A percentile compares a stretch with the other conserved stretches of the same genome.
These are phyloP conservation scores for Danionella dracula DNA, from an alignment of 2,797 vertebrate genomes.

Conservation along the genomic window DNA sequence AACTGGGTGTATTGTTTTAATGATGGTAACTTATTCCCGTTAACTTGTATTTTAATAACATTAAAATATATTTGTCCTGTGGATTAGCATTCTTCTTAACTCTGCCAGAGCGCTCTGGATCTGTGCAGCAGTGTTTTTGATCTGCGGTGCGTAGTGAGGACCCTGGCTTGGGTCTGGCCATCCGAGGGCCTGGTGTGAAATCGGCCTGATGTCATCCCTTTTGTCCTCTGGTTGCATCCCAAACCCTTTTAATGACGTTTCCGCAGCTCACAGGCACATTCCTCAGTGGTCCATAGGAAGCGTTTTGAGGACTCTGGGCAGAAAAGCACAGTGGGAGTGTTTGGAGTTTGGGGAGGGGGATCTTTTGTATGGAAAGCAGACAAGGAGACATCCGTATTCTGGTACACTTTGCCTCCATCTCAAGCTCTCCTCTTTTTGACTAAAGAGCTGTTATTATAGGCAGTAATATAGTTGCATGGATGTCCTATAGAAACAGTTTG, in stretches of 20 bases:
- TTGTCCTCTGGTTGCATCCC: constrained; percentile 96
- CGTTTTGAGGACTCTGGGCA: constrained; percentile 80
- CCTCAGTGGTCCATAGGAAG: constrained; percentile 90
- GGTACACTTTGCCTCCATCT: constrained; percentile 22
- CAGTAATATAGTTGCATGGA: not conserved
- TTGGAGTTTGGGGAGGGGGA: constrained; percentile 51
- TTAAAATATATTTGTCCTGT: constrained; percentile 99
- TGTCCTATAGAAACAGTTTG: too few species aligned
- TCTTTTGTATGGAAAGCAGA: constrained; percentile 47
- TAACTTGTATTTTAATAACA: constrained; percentile 99
- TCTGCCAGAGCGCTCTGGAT: constrained; percentile 85
- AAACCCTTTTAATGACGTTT: constrained; percentile 99
- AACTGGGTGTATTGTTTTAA: constrained; percentile 41
- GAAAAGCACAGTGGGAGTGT: constrained; percentile 80
- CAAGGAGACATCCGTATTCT: constrained; percentile 26
- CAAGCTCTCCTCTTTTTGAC: constrained; percentile 2
- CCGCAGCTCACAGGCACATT: constrained; percentile 93
- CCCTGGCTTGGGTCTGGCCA: constrained; percentile 88
- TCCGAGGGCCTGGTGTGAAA: constrained; percentile 99
- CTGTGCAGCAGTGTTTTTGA: constrained; percentile 85
- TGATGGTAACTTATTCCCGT: constrained; percentile 84
- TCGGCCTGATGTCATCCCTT: constrained; percentile 98
- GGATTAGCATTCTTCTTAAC: constrained; percentile 99
- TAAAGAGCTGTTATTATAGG: not conserved
- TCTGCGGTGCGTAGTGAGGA: constrained; percentile 94